phyloP scores from a whole-genome alignment of 2,797 vertebrate species.

The Amazonetta brasiliensis region DNA sequence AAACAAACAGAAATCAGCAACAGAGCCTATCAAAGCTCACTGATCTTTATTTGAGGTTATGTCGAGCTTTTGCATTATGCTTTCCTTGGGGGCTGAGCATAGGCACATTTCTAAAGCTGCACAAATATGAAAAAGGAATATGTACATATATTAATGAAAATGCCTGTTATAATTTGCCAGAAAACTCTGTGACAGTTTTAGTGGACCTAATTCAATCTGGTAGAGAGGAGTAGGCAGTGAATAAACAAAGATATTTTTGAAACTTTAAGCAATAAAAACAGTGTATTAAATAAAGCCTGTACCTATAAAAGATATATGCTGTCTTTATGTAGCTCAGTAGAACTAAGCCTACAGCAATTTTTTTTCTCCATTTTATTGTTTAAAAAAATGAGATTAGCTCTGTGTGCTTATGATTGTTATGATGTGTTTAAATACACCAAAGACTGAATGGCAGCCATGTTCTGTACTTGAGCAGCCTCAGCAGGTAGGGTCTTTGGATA shows the following conservation, averaged over 20 bases:
- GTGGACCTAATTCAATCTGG: background rate
- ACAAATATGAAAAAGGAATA: background rate
- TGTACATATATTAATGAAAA: background rate
- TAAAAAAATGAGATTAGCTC: background rate
- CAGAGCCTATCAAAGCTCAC: background rate
- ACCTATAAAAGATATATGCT: background rate
- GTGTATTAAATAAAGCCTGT: background rate
- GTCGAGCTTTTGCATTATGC: background rate
- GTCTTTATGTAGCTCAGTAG: background rate
- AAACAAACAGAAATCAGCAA: conserved; percentile 38
- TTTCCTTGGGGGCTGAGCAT: background rate
- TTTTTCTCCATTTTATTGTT: background rate
- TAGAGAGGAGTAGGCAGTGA: background rate
- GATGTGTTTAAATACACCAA: background rate
- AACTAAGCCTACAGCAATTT: background rate
- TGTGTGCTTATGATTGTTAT: background rate
- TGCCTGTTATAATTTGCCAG: background rate
- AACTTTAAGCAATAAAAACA: background rate
- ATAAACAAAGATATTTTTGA: background rate
- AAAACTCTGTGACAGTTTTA: background rate
- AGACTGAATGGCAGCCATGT: background rate
- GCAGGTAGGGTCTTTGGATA: background rate
- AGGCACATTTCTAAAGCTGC: background rate
- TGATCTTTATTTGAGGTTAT: background rate
- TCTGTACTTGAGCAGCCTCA: background rate